Evolutionary conservation across 2,888 invertebrate species (phyloP).

Genomic region (Metallyticus violacea): DNA sequence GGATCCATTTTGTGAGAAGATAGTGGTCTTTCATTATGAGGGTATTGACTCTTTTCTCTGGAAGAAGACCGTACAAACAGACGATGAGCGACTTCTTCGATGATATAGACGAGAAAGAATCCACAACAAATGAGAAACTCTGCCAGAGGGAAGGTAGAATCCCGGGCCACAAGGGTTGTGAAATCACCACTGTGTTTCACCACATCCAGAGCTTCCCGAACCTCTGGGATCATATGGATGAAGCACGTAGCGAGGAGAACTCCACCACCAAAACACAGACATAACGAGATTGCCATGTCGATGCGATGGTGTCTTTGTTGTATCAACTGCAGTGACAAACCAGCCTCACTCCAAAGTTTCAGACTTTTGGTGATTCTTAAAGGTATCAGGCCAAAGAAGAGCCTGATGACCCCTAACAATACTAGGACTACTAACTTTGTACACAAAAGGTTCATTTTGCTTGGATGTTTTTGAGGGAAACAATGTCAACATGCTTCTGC

Average conservation of each 20-base stretch:
- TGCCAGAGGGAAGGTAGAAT: constrained; percentile 45
- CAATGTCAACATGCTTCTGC: not conserved
- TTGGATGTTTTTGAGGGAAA: not conserved
- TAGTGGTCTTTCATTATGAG: constrained; percentile 10
- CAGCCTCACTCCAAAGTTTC: constrained; percentile 43
- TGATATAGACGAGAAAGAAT: constrained; percentile 54
- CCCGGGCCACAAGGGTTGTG: constrained; percentile 28
- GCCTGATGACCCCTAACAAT: constrained; percentile 49
- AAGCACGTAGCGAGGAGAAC: constrained; percentile 57
- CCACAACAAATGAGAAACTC: constrained; percentile 53
- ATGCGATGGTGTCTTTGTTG: constrained; percentile 25
- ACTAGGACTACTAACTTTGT: constrained; percentile 51
- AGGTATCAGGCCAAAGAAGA: constrained; percentile 52
- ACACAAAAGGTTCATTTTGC: constrained; percentile 45
- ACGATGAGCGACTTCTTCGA: constrained; percentile 49
- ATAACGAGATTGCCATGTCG: constrained; percentile 36
- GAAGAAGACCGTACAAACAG: constrained; percentile 43
- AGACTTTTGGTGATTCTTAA: constrained; percentile 48
- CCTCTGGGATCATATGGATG: constrained; percentile 57
- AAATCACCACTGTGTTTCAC: constrained; percentile 37
- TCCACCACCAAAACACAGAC: constrained; percentile 54
- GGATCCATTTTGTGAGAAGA: not conserved
- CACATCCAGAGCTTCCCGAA: constrained; percentile 47
- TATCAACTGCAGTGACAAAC: constrained; percentile 27
- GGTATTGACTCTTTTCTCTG: constrained; percentile 38